phyloP scores from a whole-genome alignment of 2,888 invertebrate species.

The Lasioglossum calceatum region DNA sequence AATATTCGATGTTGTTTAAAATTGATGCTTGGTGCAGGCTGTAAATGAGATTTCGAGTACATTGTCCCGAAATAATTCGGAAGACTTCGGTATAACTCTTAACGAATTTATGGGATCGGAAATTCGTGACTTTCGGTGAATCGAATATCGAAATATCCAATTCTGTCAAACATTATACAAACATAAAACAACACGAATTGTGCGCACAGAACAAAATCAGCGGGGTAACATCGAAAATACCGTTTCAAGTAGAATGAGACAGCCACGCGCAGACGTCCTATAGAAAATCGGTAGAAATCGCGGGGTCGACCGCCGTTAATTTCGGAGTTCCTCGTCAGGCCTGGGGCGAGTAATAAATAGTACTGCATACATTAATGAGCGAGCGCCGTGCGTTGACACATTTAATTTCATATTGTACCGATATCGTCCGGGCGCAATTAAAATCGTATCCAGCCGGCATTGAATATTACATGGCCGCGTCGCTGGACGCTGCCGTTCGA shows the following conservation, averaged over 20 bases:
- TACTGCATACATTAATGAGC: background rate
- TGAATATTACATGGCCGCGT: conserved; percentile 22
- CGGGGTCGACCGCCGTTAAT: background rate
- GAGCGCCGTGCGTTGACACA: background rate
- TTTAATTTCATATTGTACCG: conserved; percentile 20
- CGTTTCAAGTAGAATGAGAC: background rate
- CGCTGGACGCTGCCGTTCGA: background rate
- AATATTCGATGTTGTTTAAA: background rate
- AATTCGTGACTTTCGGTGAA: background rate
- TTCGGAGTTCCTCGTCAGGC: background rate
- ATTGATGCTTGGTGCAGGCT: background rate
- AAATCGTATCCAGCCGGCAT: conserved; percentile 12
- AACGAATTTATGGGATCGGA: background rate
- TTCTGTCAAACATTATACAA: too few species aligned
- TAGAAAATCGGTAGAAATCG: background rate
- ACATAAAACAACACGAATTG: background rate
- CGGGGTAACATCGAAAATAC: background rate
- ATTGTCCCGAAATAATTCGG: background rate
- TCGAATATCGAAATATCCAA: too few species aligned
- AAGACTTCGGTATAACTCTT: background rate
- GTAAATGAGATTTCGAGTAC: background rate
- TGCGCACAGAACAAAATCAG: background rate
- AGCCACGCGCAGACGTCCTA: background rate
- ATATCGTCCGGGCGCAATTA: conserved; percentile 31
- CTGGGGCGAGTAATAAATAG: conserved; percentile 2